phyloP scores from a whole-genome alignment of 1,140 invertebrate species.

The Drosophila subpulchrella region DNA sequence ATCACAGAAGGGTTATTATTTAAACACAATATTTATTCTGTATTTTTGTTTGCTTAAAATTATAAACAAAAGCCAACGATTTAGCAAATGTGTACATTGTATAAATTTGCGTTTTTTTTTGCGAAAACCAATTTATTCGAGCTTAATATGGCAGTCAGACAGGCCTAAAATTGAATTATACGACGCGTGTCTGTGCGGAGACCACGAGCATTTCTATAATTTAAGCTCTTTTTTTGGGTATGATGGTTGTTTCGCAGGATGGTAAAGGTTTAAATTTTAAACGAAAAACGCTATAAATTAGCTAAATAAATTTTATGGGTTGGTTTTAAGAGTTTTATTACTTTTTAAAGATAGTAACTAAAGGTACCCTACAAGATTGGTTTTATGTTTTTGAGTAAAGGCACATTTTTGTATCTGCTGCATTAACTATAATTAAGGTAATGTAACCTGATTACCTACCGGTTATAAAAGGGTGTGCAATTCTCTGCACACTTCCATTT shows the following conservation, averaged over 20 bases:
- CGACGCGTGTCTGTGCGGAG: constrained; percentile 33
- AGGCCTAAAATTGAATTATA: constrained; percentile 48
- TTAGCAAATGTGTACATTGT: constrained; percentile 34
- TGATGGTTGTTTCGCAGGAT: too few species aligned
- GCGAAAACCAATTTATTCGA: constrained; percentile 47
- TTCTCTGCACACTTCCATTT: constrained; percentile 2
- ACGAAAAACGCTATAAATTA: background rate
- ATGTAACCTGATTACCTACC: background rate
- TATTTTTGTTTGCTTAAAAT: constrained; percentile 38
- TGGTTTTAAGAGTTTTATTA: too few species aligned
- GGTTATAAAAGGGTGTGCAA: constrained; percentile 17
- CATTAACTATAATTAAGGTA: constrained; percentile 4
- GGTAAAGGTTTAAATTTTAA: background rate
- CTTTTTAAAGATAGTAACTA: too few species aligned
- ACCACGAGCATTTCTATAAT: constrained; percentile 25
- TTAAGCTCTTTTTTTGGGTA: constrained; percentile 19
- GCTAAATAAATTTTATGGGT: background rate
- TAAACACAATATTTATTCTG: constrained; percentile 15
- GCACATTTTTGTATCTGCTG: too few species aligned
- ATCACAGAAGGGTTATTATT: constrained; percentile 20
- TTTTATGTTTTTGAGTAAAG: too few species aligned
- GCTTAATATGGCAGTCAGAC: constrained; percentile 49
- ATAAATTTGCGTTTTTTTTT: constrained; percentile 29
- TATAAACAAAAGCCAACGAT: constrained; percentile 38
- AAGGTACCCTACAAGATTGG: too few species aligned